These are phyloP conservation scores for Natrix natrix DNA, from an alignment of 2,797 vertebrate species.

Conservation along the genomic window DNA sequence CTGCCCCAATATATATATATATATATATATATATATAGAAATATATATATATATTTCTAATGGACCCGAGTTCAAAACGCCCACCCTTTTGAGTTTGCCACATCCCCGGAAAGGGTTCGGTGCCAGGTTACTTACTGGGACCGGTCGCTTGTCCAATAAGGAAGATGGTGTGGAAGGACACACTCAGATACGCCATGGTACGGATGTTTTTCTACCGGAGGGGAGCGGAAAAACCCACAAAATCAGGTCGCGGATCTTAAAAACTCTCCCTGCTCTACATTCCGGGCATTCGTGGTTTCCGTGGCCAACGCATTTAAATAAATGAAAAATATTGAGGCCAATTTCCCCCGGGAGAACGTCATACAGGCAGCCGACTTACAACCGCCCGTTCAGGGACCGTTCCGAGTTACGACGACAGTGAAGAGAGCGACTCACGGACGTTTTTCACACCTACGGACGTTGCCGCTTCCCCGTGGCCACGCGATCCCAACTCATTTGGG, in stretches of 20 bases:
- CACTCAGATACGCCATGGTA: constrained; percentile 79
- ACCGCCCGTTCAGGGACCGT: no score
- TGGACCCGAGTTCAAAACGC: not conserved
- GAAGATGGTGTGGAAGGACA: constrained; percentile 78
- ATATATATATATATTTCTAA: not conserved
- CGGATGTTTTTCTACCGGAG: constrained; percentile 48
- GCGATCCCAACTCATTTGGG: no score
- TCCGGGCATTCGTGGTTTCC: no score
- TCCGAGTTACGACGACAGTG: no score
- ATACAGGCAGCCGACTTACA: no score
- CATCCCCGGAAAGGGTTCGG: fast-evolving
- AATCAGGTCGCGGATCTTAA: not conserved
- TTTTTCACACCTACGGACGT: no score
- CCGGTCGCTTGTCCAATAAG: constrained; percentile 82
- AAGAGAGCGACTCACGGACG: no score
- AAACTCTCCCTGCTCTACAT: not conserved
- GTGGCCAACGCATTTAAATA: not conserved
- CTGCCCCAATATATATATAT: not conserved
- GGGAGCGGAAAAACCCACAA: not conserved
- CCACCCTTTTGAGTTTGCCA: not conserved
- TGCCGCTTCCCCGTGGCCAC: no score
- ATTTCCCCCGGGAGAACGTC: not conserved
- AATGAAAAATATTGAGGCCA: not conserved
- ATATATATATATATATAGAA: no score
- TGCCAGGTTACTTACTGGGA: constrained; percentile 75